Evolutionary conservation across 2,888 invertebrate species (phyloP).

Genomic region (Nasonia oneida): DNA sequence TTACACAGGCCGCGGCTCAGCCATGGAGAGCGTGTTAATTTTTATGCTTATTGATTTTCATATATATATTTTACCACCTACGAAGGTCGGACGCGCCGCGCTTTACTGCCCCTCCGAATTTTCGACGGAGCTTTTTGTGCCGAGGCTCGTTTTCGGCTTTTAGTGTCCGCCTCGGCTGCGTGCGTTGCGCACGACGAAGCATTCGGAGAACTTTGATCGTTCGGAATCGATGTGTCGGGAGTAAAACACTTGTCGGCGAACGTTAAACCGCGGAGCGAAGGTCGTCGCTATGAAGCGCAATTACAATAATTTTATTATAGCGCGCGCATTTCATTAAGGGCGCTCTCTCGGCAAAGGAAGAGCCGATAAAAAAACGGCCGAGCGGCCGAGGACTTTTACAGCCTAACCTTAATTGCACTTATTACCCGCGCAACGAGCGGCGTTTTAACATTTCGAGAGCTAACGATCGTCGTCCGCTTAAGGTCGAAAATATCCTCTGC

Average conservation of each 20-base stretch:
- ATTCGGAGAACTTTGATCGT: not conserved
- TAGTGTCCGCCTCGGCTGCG: not conserved
- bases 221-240: not conserved
- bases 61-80: constrained; percentile 77
- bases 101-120: constrained; percentile 20
- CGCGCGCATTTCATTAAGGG: constrained; percentile 57
- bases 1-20: constrained; percentile 63
- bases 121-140: constrained; percentile 17
- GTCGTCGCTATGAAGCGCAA: constrained; percentile 28
- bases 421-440: constrained; percentile 68
- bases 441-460: constrained; percentile 65
- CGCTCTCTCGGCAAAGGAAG: constrained; percentile 18
- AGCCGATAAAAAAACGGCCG: constrained; percentile 49
- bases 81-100: constrained; percentile 6
- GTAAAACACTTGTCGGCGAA: not conserved
- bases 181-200: not conserved
- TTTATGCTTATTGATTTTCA: constrained; percentile 79
- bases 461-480: constrained; percentile 62
- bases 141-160: not conserved
- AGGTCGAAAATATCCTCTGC: constrained; percentile 61
- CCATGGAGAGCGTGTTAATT: constrained; percentile 74
- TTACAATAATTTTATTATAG: constrained; percentile 59
- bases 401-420: constrained; percentile 74
- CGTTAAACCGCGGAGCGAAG: not conserved
- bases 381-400: constrained; percentile 65